Evolutionary conservation across 2,113 vertebrate genomes (phyloP).

Genomic region (Condylura cristata): DNA sequence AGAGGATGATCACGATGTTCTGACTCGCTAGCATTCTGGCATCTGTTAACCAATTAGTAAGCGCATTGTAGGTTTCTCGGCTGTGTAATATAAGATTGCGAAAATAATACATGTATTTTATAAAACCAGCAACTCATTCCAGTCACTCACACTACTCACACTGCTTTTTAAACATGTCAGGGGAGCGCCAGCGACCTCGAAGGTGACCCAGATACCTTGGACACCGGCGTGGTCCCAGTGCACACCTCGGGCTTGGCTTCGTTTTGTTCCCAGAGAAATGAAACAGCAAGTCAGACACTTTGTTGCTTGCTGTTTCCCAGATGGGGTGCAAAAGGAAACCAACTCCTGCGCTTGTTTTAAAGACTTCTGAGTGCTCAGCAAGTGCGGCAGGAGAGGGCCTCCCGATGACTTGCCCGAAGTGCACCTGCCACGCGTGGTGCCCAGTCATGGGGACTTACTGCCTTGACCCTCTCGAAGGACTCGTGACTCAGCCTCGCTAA

Average conservation of each 20-base stretch:
- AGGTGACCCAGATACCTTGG: background rate
- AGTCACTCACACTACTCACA: constrained; percentile 36
- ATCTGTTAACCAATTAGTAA: constrained; percentile 90
- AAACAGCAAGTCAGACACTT: background rate
- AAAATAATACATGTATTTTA: constrained; percentile 77
- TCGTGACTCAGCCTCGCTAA: background rate
- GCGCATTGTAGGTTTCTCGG: constrained; percentile 90
- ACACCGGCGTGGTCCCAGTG: fast-evolving
- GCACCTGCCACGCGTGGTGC: fast-evolving
- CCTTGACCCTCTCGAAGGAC: background rate
- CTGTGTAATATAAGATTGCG: constrained; percentile 81
- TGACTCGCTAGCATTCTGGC: constrained; percentile 90
- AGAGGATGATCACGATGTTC: constrained; percentile 89
- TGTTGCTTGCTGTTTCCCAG: background rate
- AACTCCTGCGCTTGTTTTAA: fast-evolving
- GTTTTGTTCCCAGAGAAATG: background rate
- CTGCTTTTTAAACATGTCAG: background rate
- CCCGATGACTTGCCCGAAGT: too few species aligned
- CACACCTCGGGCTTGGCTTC: background rate
- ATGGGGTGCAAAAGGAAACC: background rate
- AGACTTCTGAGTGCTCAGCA: background rate
- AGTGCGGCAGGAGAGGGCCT: too few species aligned
- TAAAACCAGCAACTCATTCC: constrained; percentile 67
- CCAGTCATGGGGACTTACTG: background rate
- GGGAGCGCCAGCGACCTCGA: background rate